Conservation (phyloP, 35 echinoderm and acorn worm genomes). For the Apostichopus parvimensis region DNA sequence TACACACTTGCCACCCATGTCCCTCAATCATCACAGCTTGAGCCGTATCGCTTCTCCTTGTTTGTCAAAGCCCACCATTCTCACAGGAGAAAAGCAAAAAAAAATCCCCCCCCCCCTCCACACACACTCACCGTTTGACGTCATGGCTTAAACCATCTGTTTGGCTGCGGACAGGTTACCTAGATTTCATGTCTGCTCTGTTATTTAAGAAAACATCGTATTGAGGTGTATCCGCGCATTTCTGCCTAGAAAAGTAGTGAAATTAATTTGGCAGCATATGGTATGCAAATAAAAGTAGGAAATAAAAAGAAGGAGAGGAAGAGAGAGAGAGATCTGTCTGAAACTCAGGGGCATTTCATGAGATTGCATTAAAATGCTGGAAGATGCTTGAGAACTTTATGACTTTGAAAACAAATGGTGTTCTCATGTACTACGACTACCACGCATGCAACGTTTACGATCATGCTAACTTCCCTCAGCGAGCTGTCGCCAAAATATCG, state of each 20-base stretch:
- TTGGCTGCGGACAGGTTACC: slow-evolving; percentile 40
- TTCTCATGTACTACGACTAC: too few relatives aligned
- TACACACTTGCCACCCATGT: slow-evolving; percentile 24
- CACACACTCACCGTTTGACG: background rate
- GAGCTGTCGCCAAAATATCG: too few relatives aligned
- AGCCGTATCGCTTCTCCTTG: background rate
- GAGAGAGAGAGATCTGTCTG: too few relatives aligned
- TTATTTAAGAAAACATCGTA: slow-evolving; percentile 45
- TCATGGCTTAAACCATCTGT: slow-evolving; percentile 43
- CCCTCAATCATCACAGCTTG: slow-evolving; percentile 31
- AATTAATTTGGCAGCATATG: slow-evolving; percentile 47
- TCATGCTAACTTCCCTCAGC: too few relatives aligned
- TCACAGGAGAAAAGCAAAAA: too few relatives aligned
- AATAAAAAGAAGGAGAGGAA: background rate
- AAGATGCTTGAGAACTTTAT: too few relatives aligned
- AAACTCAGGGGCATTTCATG: too few relatives aligned
- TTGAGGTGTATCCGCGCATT: slow-evolving; percentile 39
- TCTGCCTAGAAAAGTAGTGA: background rate
- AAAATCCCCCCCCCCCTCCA: too few relatives aligned
- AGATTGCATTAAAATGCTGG: too few relatives aligned
- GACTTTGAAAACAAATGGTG: too few relatives aligned
- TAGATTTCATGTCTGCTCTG: slow-evolving; percentile 32
- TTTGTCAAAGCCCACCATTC: too few relatives aligned
- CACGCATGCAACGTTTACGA: too few relatives aligned
- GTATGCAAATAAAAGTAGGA: slow-evolving; percentile 44